Evolutionary conservation across 2,888 invertebrate species (phyloP).

Genomic region (Chrysolina haemoptera): DNA sequence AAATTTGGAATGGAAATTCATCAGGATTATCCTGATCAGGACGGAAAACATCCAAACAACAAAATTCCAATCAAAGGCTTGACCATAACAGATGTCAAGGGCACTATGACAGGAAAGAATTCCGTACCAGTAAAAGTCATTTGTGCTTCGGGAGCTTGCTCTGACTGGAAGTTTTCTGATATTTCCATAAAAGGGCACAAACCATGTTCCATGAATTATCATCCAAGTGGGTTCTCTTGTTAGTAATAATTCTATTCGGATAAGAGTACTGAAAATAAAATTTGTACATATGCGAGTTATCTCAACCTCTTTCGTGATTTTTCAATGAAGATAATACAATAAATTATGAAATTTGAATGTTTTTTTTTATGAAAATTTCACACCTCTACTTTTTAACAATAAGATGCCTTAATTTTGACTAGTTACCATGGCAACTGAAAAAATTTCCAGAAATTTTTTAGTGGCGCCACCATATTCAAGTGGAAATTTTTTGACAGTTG

Average conservation of each 20-base stretch:
- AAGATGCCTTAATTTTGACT: no score
- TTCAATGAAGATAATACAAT: no score
- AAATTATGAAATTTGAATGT: no score
- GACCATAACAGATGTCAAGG: constrained; percentile 15
- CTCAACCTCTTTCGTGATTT: no score
- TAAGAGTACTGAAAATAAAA: no score
- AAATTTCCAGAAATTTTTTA: no score
- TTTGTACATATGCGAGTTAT: no score
- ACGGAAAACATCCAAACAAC: constrained; percentile 22
- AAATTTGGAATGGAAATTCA: constrained; percentile 30
- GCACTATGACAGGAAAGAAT: constrained; percentile 27
- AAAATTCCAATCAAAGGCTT: constrained; percentile 33
- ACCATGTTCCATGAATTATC: constrained; percentile 40
- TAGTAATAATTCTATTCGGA: background rate
- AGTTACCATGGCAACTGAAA: no score
- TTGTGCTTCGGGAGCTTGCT: constrained; percentile 31
- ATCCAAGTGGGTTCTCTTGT: constrained; percentile 40
- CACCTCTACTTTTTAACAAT: no score
- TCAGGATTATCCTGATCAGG: constrained; percentile 27
- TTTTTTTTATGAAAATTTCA: no score
- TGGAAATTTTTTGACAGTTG: no score
- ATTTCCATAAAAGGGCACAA: constrained; percentile 37
- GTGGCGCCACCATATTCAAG: no score
- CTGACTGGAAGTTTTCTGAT: constrained; percentile 38
- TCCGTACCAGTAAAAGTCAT: constrained; percentile 20